Evolutionary conservation across 2,797 vertebrate genomes (phyloP).

Genomic region (Xerus rutilus): DNA sequence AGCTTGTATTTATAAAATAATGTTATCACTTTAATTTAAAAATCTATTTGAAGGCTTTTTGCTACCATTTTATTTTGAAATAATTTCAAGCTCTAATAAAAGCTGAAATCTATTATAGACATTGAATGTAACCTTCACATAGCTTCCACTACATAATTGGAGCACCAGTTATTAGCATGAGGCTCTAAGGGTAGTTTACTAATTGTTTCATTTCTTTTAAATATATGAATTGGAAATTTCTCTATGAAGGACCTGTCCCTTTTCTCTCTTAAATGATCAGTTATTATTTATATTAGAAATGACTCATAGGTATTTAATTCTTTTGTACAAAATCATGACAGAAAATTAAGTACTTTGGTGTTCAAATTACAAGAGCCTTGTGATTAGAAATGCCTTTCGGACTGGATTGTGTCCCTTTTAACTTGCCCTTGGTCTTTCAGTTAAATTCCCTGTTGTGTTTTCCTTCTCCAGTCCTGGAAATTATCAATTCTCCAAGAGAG

Average conservation of each 20-base stretch:
- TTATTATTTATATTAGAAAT: neutral
- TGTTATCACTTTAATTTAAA: neutral
- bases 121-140: neutral
- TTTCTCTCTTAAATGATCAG: neutral
- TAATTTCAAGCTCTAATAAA: neutral
- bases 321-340: neutral
- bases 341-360: neutral
- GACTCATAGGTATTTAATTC: neutral
- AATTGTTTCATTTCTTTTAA: neutral
- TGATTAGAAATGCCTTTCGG: neutral
- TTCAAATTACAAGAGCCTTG: neutral
- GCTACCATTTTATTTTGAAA: neutral
- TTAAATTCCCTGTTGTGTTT: neutral
- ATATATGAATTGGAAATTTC: neutral
- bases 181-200: neutral
- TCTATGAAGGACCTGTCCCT: neutral
- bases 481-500: neutral
- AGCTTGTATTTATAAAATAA: neutral
- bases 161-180: neutral
- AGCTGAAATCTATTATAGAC: neutral
- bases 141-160: neutral
- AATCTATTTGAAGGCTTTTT: neutral
- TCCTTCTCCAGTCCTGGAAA: neutral
- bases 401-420: neutral
- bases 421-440: neutral